Evolutionary conservation across 2,888 invertebrate genomes (phyloP), one percentile per base, ranked within the genome.

Genomic region (Lasioglossum leucozonium): DNA sequence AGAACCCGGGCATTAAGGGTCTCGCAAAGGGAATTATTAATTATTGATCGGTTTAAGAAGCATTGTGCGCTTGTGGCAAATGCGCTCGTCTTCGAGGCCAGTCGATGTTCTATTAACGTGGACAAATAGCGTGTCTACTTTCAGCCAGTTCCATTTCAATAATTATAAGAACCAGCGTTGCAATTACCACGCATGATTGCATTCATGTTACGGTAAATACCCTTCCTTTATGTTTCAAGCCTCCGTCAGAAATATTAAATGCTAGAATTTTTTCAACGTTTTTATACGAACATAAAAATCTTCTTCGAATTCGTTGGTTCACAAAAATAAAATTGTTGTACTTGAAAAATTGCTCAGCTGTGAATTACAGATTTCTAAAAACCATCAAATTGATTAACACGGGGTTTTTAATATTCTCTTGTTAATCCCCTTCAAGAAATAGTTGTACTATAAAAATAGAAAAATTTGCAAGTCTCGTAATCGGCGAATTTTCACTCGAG

Each of bases 11-110:
- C 72, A 82, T 73, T 73, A 73, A 40, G 8, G 6, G 2, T n/a
- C 51, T 42, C n/a, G 55, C 18, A 82, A 73, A 77, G 83, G 42
- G 83, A 82, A 84, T 84, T 77, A 82, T 82, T 82, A 69, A 82
- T 84, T 58, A 44, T n/a, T 58, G 55, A 69, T 84, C 62, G 62
- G 44, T 73, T 67, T 73, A 69, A n/a, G 40, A 30, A 69, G 74
- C 71, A 71, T 72, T 72, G 44, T 37, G 13, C 22, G 30, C 22
- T 47, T 44, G 44, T n/a, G 51, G 34, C 22, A 51, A 34, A 47
- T 72, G 51, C 34, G 47, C 22, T 22, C 2, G 34, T 30, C 58
- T 58, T 58, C 18, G 18, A 40, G n/a, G 22, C 40, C 0, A 16
- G 30, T 40, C 40, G 74, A 40, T 40, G n/a, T 34, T 73, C n/a